phyloP scores from a whole-genome alignment of 1,140 invertebrate species.

The Thaumetopoea pityocampa region DNA sequence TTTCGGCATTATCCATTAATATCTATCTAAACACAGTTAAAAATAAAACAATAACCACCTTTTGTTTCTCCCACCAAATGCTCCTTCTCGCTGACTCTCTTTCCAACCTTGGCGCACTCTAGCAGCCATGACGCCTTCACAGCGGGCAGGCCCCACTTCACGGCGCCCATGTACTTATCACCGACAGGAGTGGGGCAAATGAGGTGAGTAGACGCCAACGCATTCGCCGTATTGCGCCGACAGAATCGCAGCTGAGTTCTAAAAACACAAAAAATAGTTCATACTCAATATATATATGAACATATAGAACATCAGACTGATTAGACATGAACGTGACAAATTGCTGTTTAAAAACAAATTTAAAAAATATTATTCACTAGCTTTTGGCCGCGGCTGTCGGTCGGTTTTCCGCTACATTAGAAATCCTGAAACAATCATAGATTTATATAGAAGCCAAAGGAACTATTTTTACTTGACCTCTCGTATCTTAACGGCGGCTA shows the following conservation, averaged over 20 bases:
- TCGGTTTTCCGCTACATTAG: no score
- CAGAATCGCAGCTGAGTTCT: slow-evolving; percentile 68
- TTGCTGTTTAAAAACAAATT: no score
- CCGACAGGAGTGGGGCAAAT: slow-evolving; percentile 84
- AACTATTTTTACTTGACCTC: no score
- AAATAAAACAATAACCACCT: slow-evolving; percentile 28
- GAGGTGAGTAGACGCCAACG: slow-evolving; percentile 84
- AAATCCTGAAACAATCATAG: no score
- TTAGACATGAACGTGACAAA: no score
- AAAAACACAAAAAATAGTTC: slow-evolving; percentile 2
- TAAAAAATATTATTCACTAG: no score
- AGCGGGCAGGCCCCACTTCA: slow-evolving; percentile 89
- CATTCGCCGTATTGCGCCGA: slow-evolving; percentile 56
- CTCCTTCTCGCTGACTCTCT: slow-evolving; percentile 74
- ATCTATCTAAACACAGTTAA: background rate
- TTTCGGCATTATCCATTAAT: background rate
- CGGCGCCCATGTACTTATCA: slow-evolving; percentile 88
- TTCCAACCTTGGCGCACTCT: slow-evolving; percentile 78
- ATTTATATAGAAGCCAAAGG: no score
- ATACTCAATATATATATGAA: no score
- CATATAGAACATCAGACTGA: no score
- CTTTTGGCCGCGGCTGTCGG: no score
- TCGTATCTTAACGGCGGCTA: no score
- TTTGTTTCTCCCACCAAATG: slow-evolving; percentile 79
- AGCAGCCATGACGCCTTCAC: slow-evolving; percentile 87